Base-by-base conservation (phyloP, 1,140 invertebrate genomes). In the Coelopa frigida region DNA sequence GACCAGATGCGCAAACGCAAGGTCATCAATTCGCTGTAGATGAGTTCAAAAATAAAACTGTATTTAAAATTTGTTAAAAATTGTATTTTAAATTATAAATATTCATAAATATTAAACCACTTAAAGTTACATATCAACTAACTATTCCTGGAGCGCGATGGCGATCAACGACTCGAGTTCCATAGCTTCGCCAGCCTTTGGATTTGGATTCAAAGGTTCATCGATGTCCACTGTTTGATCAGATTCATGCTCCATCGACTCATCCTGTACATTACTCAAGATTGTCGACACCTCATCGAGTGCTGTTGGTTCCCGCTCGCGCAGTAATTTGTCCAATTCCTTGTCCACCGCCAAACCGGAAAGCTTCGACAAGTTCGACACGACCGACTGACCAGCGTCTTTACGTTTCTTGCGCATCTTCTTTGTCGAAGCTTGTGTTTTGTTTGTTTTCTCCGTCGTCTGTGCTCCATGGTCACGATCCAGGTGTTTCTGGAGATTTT, bases 11-110 rank as follows among this genome's bases (percentile, higher is more conserved):
- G 83, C 47, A 76, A 73, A 48, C 74, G 86, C 37, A 87, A 82
- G 72, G 75, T 90, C 55, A 70, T 55, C 11, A 78, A 77, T 70
- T 81, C 84, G 26, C 75, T 85, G 55, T 87, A 84, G 72, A 49
- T 14, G 3, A 36, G n/a, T 42, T n/a, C n/a, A n/a, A 15, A 10
- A 20, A 20, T 20, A 23, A 17, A 40, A 11, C 20, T 5, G 10
- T 20, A 8, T 20, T 7, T 7, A 7, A 10, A n/a, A 10, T 8
- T 37, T 10, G 8, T 11, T 15, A 37, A 37, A 37, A 15, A 29
- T 33, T 43, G 24, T 14, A 5, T 29, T 29, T 43, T 14, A 29
- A 43, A 29, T 43, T 43, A 29, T 29, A 29, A 29, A 29, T 29
- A n/a, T n/a, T n/a, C n/a, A n/a, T n/a, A n/a, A n/a, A n/a, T n/a